A percentile compares a stretch with the other conserved stretches of the same genome.
Evolutionary conservation across 2,888 invertebrate species (phyloP).

Genomic region (Acheta domesticus): DNA sequence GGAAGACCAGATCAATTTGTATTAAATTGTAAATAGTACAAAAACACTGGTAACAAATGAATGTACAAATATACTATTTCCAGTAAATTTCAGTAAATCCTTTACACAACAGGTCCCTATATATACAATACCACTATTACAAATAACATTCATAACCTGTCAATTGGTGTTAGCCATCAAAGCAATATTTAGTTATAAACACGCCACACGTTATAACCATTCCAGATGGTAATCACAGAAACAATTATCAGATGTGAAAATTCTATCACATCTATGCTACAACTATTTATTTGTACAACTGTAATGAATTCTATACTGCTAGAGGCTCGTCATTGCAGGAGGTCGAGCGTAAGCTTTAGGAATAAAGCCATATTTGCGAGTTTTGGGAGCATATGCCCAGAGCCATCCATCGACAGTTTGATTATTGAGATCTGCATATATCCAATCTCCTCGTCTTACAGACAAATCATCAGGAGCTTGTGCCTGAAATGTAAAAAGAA

Average conservation of each 20-base stretch:
- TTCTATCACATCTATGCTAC: not conserved
- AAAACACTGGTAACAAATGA: no score
- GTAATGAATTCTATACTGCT: slow-evolving; percentile 39
- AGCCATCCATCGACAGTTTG: slow-evolving; percentile 94
- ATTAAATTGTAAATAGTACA: no score
- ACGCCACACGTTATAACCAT: no score
- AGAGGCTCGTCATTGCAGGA: slow-evolving; percentile 86
- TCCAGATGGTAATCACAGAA: not conserved
- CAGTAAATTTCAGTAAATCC: no score
- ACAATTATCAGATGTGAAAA: not conserved
- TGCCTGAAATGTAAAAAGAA: slow-evolving; percentile 53
- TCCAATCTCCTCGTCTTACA: slow-evolving; percentile 89
- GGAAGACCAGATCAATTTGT: no score
- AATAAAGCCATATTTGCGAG: slow-evolving; percentile 89
- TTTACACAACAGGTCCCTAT: no score
- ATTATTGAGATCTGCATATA: slow-evolving; percentile 88
- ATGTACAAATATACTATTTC: no score
- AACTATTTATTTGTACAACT: not conserved
- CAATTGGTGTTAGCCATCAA: no score
- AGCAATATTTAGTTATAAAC: no score
- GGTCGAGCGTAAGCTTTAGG: slow-evolving; percentile 91
- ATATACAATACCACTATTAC: no score
- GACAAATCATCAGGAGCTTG: slow-evolving; percentile 91
- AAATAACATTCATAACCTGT: no score
- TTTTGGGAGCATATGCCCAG: slow-evolving; percentile 92